Conservation (phyloP, 2,113 vertebrate genomes). For the Bufo gargarizans region DNA sequence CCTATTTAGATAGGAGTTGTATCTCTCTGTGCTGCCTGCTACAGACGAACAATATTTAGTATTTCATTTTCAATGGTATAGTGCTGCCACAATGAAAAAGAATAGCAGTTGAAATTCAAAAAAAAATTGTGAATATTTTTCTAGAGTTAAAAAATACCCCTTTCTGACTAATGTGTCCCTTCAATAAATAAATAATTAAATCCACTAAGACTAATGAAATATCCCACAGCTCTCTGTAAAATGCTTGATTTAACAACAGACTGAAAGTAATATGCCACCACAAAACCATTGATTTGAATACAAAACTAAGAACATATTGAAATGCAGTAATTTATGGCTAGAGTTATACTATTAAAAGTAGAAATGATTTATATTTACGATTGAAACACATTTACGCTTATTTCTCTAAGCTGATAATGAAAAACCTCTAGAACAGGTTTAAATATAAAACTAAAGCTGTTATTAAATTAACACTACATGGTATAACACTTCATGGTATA, state of each 20-base stretch:
- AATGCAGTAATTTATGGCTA: neutral
- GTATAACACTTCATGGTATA: neutral
- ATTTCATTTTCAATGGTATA: no score
- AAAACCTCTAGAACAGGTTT: neutral
- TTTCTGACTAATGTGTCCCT: no score
- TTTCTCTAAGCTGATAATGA: neutral
- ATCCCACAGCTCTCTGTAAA: neutral
- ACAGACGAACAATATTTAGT: no score
- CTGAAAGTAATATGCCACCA: neutral
- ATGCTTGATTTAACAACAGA: neutral
- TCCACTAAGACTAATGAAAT: neutral
- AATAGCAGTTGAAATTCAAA: no score
- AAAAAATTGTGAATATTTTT: no score
- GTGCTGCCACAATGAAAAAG: no score
- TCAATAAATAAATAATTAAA: neutral
- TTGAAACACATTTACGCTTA: neutral
- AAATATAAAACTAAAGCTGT: neutral
- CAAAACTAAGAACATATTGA: neutral
- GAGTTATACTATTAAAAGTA: neutral
- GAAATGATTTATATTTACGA: neutral
- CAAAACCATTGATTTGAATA: neutral
- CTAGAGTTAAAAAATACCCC: no score
- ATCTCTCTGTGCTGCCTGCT: no score
- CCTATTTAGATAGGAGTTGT: no score
- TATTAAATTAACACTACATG: neutral